phyloP scores from a whole-genome alignment of 92 coral and sea anemone genomes.

The Galaxea fascicularis region DNA sequence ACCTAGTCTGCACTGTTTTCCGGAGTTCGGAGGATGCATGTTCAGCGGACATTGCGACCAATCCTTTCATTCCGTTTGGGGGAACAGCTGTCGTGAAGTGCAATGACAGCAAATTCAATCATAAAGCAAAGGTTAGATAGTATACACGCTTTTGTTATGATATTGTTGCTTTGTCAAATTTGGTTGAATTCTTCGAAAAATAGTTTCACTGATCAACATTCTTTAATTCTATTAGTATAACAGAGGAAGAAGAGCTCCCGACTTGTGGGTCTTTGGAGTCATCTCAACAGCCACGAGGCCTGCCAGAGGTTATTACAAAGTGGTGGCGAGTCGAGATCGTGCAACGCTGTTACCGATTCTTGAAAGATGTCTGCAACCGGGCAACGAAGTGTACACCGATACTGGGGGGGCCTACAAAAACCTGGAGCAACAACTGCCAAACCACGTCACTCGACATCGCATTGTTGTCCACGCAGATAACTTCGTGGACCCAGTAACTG shows the following conservation, averaged over 20 bases:
- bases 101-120: no score
- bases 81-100: slow-evolving; percentile 27
- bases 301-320: slow-evolving; percentile 14
- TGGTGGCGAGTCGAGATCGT: slow-evolving; percentile 19
- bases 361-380: slow-evolving; percentile 43
- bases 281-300: not conserved
- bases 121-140: not conserved
- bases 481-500: slow-evolving; percentile 44
- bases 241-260: not conserved
- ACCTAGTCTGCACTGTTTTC: slow-evolving; percentile 17
- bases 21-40: not conserved
- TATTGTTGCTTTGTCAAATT: not conserved
- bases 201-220: not conserved
- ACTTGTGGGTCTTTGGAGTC: not conserved
- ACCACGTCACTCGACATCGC: slow-evolving; percentile 27
- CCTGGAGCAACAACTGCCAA: slow-evolving; percentile 28
- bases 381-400: slow-evolving; percentile 40
- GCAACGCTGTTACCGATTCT: slow-evolving; percentile 37
- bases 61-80: slow-evolving; percentile 22
- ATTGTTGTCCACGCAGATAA: slow-evolving; percentile 28
- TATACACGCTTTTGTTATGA: not conserved
- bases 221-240: not conserved
- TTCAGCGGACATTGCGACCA: not conserved
- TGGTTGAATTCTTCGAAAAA: not conserved
- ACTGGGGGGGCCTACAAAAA: slow-evolving; percentile 43